Evolutionary conservation across 2,888 invertebrate genomes (phyloP).

Genomic region (Balanococcus diminutus): DNA sequence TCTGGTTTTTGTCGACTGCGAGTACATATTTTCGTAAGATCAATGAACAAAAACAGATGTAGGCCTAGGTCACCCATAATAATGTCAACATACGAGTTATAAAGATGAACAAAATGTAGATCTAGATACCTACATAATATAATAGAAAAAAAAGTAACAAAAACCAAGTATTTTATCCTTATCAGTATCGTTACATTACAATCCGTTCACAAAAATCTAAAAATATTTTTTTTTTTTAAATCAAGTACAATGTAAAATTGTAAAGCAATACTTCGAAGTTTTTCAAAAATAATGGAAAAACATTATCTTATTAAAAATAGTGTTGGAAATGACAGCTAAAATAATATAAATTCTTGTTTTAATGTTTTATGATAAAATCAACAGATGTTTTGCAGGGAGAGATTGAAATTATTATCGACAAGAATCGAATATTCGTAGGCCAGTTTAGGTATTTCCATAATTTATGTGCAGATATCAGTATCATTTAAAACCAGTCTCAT

Average conservation of each 20-base stretch:
- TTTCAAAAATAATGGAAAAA: neutral
- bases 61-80: neutral
- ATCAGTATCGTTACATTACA: neutral
- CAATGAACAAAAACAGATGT: neutral
- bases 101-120: too few species aligned
- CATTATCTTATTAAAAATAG: neutral
- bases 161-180: neutral
- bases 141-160: neutral
- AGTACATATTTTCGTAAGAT: neutral
- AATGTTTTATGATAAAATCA: neutral
- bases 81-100: too few species aligned
- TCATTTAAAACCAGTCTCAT: too few species aligned
- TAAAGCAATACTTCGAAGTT: too few species aligned
- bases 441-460: too few species aligned
- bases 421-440: too few species aligned
- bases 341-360: neutral
- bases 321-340: neutral
- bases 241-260: neutral
- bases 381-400: neutral
- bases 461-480: too few species aligned
- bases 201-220: neutral
- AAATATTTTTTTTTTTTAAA: neutral
- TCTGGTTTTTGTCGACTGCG: neutral
- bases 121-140: neutral
- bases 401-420: neutral